Base-by-base conservation (phyloP, 2,888 invertebrate genomes). In the Euclidia mi region DNA sequence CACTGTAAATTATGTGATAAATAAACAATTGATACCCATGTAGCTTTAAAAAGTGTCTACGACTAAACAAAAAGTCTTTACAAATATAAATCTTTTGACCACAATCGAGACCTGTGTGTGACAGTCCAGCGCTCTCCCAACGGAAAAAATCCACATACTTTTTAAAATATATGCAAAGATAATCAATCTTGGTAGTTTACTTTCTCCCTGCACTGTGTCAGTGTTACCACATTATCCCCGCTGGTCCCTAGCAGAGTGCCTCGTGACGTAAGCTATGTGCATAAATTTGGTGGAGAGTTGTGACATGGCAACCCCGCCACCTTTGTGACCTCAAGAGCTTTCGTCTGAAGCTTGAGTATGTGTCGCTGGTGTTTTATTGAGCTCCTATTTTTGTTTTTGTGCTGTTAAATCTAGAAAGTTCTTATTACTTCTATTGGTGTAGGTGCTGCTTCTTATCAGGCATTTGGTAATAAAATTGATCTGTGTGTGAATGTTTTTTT, bases 181-280 rank as follows among this genome's bases (percentile, higher is more conserved):
- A 29, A 29, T 32, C 11, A 34, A 14, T 34, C 14, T 3, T 12
- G 14, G 10, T 47, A 58, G 29, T 61, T 32, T 61, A 28, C 11
- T 53, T 61, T 58, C 64, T 69, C 69, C 64, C 49, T 56, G 51
- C 55, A 65, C 46, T 53, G 51, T 53, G 60, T 62, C 53, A 74
- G 78, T 75, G 80, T 69, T 65, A 68, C 78, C 76, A 76, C 70
- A 78, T 78, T 74, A 77, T 76, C 75, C 79, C 57, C 43, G 53
- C 34, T 59, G 49, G 64, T 62, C 57, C 78, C 82, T 75, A 76
- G 79, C 79, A 78, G 70, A 88, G 88, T 80, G 84, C 78, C 82
- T 86, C 83, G 73, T 66, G 59, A 65, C 62, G 82, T 90, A 89
- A 91, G 82, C 87, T 91, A 92, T 92, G 92, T 91, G 91, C 92